Evolutionary conservation across 2,113 vertebrate species (phyloP).

Genomic region (Podarcis cretensis): DNA sequence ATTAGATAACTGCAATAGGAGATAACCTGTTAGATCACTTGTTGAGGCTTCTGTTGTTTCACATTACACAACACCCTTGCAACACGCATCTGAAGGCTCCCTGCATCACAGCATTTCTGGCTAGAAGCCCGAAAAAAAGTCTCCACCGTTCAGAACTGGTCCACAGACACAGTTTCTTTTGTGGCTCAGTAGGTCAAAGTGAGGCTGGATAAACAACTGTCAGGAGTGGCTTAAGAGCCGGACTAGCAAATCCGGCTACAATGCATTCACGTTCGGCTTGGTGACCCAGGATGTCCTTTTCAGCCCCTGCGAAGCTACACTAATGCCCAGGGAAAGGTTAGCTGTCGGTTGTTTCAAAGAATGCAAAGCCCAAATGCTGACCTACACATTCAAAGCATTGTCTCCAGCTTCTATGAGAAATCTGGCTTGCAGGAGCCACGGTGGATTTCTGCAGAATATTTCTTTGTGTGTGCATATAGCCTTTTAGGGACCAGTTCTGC

Average conservation of each 20-base stretch:
- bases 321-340: not conserved
- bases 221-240: not conserved
- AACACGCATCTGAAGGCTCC: not conserved
- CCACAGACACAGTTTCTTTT: not conserved
- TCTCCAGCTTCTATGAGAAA: not conserved
- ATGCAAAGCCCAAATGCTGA: not conserved
- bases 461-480: not conserved
- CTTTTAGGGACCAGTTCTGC: not conserved
- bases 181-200: slow-evolving; percentile 12
- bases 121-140: not conserved
- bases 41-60: not conserved
- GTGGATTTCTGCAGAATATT: not conserved
- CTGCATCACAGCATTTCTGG: not conserved
- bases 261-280: not conserved
- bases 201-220: not conserved
- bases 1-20: no score
- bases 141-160: not conserved
- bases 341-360: not conserved
- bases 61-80: not conserved
- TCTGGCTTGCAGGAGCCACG: not conserved
- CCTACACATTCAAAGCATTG: not conserved
- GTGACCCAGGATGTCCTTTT: slow-evolving; percentile 13
- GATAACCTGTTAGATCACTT: not conserved
- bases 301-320: not conserved
- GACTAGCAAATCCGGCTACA: not conserved